Evolutionary conservation across 2,113 vertebrate genomes (phyloP).

Genomic region (Stigmatopora argus): DNA sequence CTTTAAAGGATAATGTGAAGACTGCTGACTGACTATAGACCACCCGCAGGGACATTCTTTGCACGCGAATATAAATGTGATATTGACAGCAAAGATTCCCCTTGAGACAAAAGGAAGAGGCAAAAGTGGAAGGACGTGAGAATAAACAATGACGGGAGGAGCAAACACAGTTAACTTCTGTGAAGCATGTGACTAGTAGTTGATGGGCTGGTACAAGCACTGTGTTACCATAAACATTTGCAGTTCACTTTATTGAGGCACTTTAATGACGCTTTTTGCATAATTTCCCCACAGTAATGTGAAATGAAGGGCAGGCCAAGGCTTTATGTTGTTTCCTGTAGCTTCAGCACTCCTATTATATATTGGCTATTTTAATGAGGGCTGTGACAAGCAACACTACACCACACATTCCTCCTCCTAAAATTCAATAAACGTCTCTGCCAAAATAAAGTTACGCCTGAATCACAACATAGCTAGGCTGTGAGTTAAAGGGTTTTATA

Average conservation of each 20-base stretch:
- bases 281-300: constrained; percentile 47
- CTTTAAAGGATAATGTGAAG: constrained; percentile 61
- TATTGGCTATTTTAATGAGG: constrained; percentile 28
- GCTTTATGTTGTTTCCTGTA: constrained; percentile 36
- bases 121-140: constrained; percentile 26
- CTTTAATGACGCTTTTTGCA: constrained; percentile 62
- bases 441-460: not conserved
- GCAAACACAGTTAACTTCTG: constrained; percentile 36
- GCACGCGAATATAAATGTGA: constrained; percentile 63
- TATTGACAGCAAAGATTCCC: constrained; percentile 56
- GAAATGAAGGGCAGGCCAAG: constrained; percentile 50
- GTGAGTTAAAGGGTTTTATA: not conserved
- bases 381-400: constrained; percentile 6
- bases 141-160: constrained; percentile 34
- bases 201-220: constrained; percentile 35
- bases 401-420: not conserved
- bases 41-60: constrained; percentile 47
- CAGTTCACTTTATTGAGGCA: constrained; percentile 54
- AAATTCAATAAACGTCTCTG: not conserved
- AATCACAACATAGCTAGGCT: not conserved
- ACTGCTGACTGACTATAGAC: constrained; percentile 57
- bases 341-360: constrained; percentile 32
- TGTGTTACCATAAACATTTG: constrained; percentile 56
- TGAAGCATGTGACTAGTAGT: constrained; percentile 40
- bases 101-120: constrained; percentile 36